Percentiles rank a stretch among this genome's conserved stretches.
Evolutionary conservation across 2,888 invertebrate genomes (phyloP).

Genomic region (Megalurothrips usitatus): DNA sequence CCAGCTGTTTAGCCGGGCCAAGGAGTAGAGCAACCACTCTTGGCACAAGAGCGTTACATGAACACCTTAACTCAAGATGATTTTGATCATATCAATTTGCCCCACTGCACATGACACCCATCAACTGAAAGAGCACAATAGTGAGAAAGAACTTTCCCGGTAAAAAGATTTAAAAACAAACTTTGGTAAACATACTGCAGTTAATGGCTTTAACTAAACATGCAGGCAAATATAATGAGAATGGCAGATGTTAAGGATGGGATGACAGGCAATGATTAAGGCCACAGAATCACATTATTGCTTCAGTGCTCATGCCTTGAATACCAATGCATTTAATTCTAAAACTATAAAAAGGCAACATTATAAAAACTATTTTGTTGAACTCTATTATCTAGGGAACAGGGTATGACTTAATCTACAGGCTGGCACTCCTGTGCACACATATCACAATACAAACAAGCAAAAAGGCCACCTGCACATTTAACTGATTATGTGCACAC

Average conservation of each 20-base stretch:
- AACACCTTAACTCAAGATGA: neutral
- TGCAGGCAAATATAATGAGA: neutral
- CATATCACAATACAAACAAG: conserved; percentile 26
- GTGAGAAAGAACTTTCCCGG: neutral
- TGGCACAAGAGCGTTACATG: neutral
- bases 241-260: conserved; percentile 4
- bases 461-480: conserved; percentile 24
- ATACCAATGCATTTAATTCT: conserved; percentile 24
- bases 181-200: conserved; percentile 8
- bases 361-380: conserved; percentile 25
- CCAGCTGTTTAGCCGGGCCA: neutral
- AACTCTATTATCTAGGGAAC: conserved; percentile 20
- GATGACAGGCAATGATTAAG: conserved; percentile 22
- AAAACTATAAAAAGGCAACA: conserved; percentile 25
- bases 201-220: conserved; percentile 23
- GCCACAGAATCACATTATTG: conserved; percentile 27
- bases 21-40: neutral
- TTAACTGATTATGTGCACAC: conserved; percentile 25
- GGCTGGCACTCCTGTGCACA: conserved; percentile 21
- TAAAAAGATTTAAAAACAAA: conserved; percentile 3
- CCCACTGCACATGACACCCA: neutral
- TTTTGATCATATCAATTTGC: conserved; percentile 14
- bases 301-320: conserved; percentile 24
- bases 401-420: conserved; percentile 11
- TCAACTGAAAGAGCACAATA: conserved; percentile 9